Evolutionary conservation across 1,140 invertebrate genomes (phyloP), one percentile per base, ranked within the genome.

Genomic region (Drosophila insularis): DNA sequence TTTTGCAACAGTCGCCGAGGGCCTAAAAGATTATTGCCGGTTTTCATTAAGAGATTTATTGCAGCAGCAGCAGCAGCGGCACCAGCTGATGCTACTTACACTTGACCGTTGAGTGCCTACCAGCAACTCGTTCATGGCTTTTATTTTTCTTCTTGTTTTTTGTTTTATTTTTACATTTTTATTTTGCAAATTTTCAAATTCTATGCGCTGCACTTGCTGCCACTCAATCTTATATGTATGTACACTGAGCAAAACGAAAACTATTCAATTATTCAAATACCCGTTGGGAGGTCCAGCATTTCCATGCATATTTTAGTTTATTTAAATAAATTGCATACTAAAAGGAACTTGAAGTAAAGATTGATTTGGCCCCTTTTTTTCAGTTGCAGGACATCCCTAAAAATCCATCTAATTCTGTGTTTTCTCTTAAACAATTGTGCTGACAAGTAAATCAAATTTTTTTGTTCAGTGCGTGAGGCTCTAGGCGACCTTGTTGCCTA

Each of bases 31-130:
- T 90, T 90, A 84, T 90, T 90, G 87, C 87, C 82, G 87, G 87
- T 87, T 90, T 90, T 90, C 82, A 90, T 86, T 90, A 80, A 82
- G 87, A 90, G 87, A 90, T 90, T 90, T 90, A 90, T 90, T 64
- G 78, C 79, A 69, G 37, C 53, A 60, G 59, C 66, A 19, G n/a
- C 40, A 37, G 74, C 63, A 43, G 68, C 39, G 4, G 35, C 35
- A 37, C 35, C 35, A 50, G 43, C 43, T 50, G 43, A 50, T 27
- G 54, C 61, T 60, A 68, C 72, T 69, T 87, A 84, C 84, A 89
- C 82, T 87, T 87, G 82, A 87, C 84, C 84, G 77, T 54, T 64
- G 55, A 68, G 65, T 59, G 84, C 85, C 85, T 56, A n/a, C 62
- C 43, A 50, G 43, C 84, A 85, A 59, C 40, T 40, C 70, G 74